Evolutionary conservation across 2,888 invertebrate species (phyloP), one percentile per base, ranked within the genome.

Genomic region (Halictus quadricinctus): DNA sequence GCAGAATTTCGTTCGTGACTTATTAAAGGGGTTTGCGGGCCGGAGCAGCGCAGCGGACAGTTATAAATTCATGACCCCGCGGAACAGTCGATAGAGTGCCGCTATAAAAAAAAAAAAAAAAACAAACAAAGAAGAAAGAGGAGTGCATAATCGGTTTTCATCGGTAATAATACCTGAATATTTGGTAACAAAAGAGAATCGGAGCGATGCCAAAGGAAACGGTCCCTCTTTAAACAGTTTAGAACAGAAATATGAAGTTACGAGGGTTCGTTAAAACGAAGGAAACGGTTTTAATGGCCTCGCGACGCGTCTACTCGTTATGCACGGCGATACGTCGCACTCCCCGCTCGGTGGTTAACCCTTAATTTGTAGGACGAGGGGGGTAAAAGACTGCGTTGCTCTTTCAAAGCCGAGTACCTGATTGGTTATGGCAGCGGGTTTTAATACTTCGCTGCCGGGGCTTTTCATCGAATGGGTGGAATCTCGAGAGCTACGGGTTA

Each of bases 11-110:
- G 73, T 75, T 46, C 81, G 72, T 81, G 80, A 84, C 87, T 87
- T 88, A 83, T 48, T 78, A 21, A 78, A 66, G 76, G 78, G 72
- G 54, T 8, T 13, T 73, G 58, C 54, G 54, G 21, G 54, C 21
- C n/a, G 21, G 10, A 21, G 48, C 69, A 21, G 77, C 78, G 18
- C 66, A 36, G 3, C 18, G 29, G 18, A 64, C 72, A 41, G 80
- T 83, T 81, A 83, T 85, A 88, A 89, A 88, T 89, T 89, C 86
- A 86, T 69, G 84, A 80, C 50, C 72, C 36, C 36, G 60, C 43
- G 60, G 80, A 72, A 72, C 48, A 70, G 72, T 54, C 78, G 18
- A 21, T 18, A 25, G 58, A 58, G 36, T 29, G 25, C 8, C 15
- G 21, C n/a, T 66, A 74, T 77, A 66, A 79, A 81, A 79, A 81